Percentiles rank a stretch among this genome's conserved stretches.
Evolutionary conservation across 2,888 invertebrate genomes (phyloP).

Genomic region (Smittia sp.): DNA sequence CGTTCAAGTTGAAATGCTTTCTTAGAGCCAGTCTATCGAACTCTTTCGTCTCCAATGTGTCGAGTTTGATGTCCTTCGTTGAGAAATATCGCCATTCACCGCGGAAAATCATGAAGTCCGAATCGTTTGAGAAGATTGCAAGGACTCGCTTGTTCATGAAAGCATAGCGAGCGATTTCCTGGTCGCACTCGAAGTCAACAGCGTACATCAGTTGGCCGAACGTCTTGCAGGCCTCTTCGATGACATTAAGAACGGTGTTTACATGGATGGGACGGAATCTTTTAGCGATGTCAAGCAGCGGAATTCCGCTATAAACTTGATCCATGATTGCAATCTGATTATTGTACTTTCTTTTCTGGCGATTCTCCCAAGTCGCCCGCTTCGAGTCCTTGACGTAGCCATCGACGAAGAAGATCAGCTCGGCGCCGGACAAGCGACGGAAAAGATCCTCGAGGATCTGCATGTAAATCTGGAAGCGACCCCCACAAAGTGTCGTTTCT

Average conservation of each 20-base stretch:
- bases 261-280: background rate
- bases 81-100: constrained; percentile 11
- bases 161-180: background rate
- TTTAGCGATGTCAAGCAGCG: background rate
- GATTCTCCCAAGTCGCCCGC: background rate
- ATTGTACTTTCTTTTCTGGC: background rate
- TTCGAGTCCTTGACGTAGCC: background rate
- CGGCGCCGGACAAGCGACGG: background rate
- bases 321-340: background rate
- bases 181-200: constrained; percentile 1
- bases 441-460: background rate
- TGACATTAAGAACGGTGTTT: background rate
- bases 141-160: background rate
- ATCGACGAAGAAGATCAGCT: constrained; percentile 6
- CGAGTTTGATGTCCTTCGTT: background rate
- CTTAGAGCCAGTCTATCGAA: background rate
- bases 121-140: background rate
- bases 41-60: background rate
- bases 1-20: background rate
- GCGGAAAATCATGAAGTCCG: constrained; percentile 8
- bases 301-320: background rate
- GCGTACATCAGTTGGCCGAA: background rate
- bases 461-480: background rate
- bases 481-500: background rate
- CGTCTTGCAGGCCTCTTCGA: background rate